Evolutionary conservation across 2,113 vertebrate species (phyloP), one percentile per base, ranked within the genome.

Genomic region (zebrafish (Danio rerio)): DNA sequence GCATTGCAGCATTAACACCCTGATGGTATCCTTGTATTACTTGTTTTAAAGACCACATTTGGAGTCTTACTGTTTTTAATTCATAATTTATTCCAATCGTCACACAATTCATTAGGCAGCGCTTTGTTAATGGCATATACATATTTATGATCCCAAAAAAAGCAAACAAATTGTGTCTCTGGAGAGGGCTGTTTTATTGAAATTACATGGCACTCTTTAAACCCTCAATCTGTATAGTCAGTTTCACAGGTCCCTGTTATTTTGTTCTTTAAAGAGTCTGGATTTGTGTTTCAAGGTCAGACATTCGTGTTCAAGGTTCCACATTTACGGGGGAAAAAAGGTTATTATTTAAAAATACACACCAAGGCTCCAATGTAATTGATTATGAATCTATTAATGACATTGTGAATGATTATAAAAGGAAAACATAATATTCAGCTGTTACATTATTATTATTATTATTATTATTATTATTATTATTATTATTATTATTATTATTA

Each of bases 141-240:
- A 74, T 74, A 74, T 74, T 43, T 74, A 74, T 58, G 71, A 74
- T 50, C 31, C 55, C 43, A 43, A 58, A 56, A n/a, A 43, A 74
- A 58, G 53, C 53, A 58, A 74, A 58, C 71, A 74, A 74, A 74
- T 45, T 45, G 71, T 45, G 71, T 58, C 71, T 40, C 53, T 74
- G 71, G 53, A 74, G 72, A 18, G 13, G 70, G 70, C n/a, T 74
- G 31, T 74, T 74, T 74, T 31, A n/a, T 56, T 56, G 52, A 56
- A 56, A 56, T 43, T 52, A 56, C 52, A 18, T 18, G 31, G 31
- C 52, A 56, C 52, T 43, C 9, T 73, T 13, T 10, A 18, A 9
- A 21, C 50, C n/a, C 10, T 43, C 21, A 2, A 31, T 40, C 49
- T 52, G 68, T 7, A 40, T 13, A 7, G n/a, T 71, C 20, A 9